Evolutionary conservation across 2,797 vertebrate species (phyloP), one percentile per base, ranked within the genome.

Genomic region (Phyllotis vaccarum): DNA sequence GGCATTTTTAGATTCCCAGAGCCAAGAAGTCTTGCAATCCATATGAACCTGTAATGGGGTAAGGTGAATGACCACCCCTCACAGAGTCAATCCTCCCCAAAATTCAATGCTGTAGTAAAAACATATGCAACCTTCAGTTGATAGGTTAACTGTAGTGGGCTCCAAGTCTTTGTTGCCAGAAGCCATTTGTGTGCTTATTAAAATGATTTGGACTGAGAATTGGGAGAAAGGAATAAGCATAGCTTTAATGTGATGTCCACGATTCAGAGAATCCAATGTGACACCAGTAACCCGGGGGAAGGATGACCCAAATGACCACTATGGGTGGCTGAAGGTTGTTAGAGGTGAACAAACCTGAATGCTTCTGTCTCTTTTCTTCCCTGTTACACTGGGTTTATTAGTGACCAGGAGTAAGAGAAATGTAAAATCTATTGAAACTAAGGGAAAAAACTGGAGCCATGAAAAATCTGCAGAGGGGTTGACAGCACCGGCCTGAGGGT

Each of bases 121-220:
- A 43, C 56, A 46, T 37, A 37, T 43, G 91, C 12, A 85, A 62
- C 58, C 64, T 85, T 62, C 34, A 74, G 17, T 21, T 24, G 8
- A 86, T 64, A 11, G 7, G 34, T 60, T 27, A 68, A 64, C 22
- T 87, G 31, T 1, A 22, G 13, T 37, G 64, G 37, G 58, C 21
- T 80, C 17, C 24, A 2, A 54, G 22, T 79, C 78, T 52, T 89
- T 19, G 6, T 27, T 22, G 78, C 60, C 88, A 86, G 70, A 74
- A 52, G 43, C 83, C 89, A 75, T 19, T 0, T 52, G 40, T 78
- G 19, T 52, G 75, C 54, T 95, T 80, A 80, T 75, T 62, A 94
- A 96, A 94, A 68, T 88, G 72, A 86, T 82, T 60, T 70, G 89
- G 86, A 82, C 21, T 10, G 29, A 93, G 64, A n/a, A n/a, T 43